phyloP scores from a whole-genome alignment of 1,140 invertebrate genomes.

The Schmidtea mediterranea region DNA sequence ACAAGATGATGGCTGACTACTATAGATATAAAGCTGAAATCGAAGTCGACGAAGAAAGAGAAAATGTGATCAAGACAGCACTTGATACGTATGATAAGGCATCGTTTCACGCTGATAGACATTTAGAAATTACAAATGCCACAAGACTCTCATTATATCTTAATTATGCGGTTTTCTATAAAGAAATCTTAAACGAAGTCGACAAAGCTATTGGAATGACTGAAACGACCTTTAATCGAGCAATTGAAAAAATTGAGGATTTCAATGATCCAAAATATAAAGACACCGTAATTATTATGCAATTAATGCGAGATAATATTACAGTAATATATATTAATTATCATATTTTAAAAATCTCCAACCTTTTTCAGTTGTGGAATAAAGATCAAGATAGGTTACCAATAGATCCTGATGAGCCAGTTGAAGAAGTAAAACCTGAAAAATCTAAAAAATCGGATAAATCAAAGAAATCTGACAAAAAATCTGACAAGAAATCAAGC shows the following conservation, averaged over 20 bases:
- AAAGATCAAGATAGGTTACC: too few relatives aligned
- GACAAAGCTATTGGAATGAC: conserved; percentile 10
- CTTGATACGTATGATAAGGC: conserved; percentile 8
- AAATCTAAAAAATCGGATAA: too few relatives aligned
- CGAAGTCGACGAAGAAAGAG: conserved; percentile 52
- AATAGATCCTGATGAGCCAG: too few relatives aligned
- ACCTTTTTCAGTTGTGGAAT: too few relatives aligned
- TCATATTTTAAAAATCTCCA: too few relatives aligned
- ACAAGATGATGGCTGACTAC: conserved; percentile 99
- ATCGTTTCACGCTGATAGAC: conserved; percentile 8
- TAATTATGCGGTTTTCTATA: conserved; percentile 13
- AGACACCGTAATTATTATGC: neutral
- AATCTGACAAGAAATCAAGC: too few relatives aligned
- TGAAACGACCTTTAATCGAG: conserved; percentile 6
- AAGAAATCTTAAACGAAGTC: conserved; percentile 10
- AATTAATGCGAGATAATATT: conserved; percentile 3
- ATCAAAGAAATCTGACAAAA: too few relatives aligned
- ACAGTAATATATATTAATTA: neutral
- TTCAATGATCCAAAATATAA: neutral
- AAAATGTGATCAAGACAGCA: conserved; percentile 71
- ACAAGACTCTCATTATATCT: conserved; percentile 12
- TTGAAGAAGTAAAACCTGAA: too few relatives aligned
- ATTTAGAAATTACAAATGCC: conserved; percentile 9
- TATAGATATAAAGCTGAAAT: conserved; percentile 95
- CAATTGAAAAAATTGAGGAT: neutral